Conservation (phyloP, 2,797 vertebrate genomes). For the Protosalanx chinensis region DNA sequence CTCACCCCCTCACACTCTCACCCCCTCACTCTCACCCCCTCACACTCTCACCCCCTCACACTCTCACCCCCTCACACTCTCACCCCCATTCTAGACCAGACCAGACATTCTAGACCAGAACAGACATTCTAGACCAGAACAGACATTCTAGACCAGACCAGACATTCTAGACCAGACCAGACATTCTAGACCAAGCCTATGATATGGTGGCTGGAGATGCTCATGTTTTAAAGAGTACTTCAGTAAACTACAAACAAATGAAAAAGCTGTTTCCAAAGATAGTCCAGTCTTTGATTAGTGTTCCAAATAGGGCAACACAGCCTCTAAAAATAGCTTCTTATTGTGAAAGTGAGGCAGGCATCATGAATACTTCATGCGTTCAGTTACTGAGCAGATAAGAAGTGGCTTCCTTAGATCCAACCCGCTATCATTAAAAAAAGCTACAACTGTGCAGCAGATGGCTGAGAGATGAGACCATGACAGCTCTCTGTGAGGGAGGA, state of each 20-base stretch:
- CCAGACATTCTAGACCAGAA: too few species aligned
- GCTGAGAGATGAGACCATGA: constrained; percentile 1
- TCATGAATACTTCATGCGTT: constrained; percentile 33
- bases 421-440: constrained; percentile 29
- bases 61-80: too few species aligned
- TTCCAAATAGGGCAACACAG: constrained; percentile 18
- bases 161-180: neutral
- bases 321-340: constrained; percentile 30
- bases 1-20: too few species aligned
- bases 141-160: too few species aligned
- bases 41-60: too few species aligned
- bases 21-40: too few species aligned
- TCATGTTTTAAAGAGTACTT: neutral
- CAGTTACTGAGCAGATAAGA: constrained; percentile 17
- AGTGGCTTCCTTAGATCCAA: constrained; percentile 12
- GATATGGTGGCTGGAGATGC: neutral
- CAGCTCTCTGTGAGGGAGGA: neutral
- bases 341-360: constrained; percentile 19
- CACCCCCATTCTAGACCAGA: neutral
- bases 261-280: neutral
- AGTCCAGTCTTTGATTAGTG: constrained; percentile 4
- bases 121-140: neutral
- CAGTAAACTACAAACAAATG: neutral
- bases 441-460: constrained; percentile 1
- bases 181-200: neutral